These are phyloP conservation scores for Drosophila prosaltans DNA, from an alignment of 1,140 invertebrate species.

Conservation along the genomic window DNA sequence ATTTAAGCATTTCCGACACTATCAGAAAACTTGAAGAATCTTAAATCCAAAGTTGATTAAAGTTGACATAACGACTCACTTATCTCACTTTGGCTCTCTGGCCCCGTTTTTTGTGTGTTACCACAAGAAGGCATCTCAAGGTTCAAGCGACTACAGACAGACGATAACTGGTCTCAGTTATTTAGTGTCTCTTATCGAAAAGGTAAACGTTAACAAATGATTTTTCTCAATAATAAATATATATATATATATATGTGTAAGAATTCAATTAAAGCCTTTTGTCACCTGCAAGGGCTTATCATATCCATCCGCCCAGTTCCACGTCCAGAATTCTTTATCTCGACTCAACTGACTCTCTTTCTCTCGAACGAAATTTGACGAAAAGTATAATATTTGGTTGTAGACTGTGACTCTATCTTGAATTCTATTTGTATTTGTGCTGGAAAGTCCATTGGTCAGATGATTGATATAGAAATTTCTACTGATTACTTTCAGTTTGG, in stretches of 20 bases:
- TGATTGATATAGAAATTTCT: constrained; percentile 62
- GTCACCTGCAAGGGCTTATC: constrained; percentile 20
- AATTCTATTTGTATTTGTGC: constrained; percentile 18
- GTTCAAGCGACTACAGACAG: constrained; percentile 23
- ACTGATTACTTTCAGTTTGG: constrained; percentile 39
- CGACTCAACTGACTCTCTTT: too few relatives aligned
- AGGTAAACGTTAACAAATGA: constrained; percentile 28
- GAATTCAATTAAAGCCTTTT: constrained; percentile 12
- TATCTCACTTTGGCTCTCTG: background rate
- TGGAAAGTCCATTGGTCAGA: constrained; percentile 48
- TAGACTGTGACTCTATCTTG: constrained; percentile 44
- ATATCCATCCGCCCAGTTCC: constrained; percentile 11
- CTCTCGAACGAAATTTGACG: background rate
- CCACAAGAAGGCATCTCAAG: constrained; percentile 39
- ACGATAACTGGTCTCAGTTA: constrained; percentile 23
- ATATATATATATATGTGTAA: background rate
- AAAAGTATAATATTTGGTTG: background rate
- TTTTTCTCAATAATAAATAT: constrained; percentile 53
- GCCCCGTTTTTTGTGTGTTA: constrained; percentile 16
- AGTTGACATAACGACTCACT: background rate
- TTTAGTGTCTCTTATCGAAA: constrained; percentile 39
- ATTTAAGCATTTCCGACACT: constrained; percentile 9
- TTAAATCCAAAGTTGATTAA: constrained; percentile 11
- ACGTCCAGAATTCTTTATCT: constrained; percentile 4
- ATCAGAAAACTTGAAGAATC: background rate